Percentiles rank a stretch among this genome's conserved stretches.
Conservation (phyloP, 1,140 invertebrate genomes). For the Dendroctonus ponderosae region DNA sequence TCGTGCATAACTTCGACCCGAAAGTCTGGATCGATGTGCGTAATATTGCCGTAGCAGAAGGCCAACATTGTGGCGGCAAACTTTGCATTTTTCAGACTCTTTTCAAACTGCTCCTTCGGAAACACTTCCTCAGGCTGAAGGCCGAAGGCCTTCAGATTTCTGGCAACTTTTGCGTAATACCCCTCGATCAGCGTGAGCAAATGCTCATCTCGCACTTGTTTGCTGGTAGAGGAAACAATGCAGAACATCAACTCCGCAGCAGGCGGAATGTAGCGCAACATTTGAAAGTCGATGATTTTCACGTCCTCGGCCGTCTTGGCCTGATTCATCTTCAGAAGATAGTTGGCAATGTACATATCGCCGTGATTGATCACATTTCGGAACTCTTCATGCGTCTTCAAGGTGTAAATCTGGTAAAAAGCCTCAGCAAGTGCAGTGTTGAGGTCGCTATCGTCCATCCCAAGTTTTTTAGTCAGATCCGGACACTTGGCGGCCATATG, state of each 20-base stretch:
- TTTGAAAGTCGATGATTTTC: slow-evolving; percentile 20
- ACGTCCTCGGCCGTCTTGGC: not conserved
- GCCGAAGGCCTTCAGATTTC: slow-evolving; percentile 1
- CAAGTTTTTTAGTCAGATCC: not conserved
- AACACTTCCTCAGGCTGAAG: slow-evolving; percentile 8
- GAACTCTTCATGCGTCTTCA: not conserved
- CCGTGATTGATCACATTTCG: slow-evolving; percentile 21
- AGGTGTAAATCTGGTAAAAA: not conserved
- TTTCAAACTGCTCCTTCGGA: slow-evolving; percentile 3
- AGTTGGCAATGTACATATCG: slow-evolving; percentile 13
- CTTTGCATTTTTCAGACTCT: slow-evolving; percentile 1
- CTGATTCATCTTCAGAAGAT: slow-evolving; percentile 5
- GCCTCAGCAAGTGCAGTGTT: not conserved
- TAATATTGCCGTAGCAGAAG: not conserved
- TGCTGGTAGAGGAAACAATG: not conserved
- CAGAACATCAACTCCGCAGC: slow-evolving; percentile 8
- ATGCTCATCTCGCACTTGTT: slow-evolving; percentile 3
- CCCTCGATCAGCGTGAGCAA: slow-evolving; percentile 2
- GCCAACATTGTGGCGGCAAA: not conserved
- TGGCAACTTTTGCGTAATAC: slow-evolving; percentile 1
- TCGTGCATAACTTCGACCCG: slow-evolving; percentile 6
- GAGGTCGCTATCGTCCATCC: not conserved
- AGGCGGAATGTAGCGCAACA: slow-evolving; percentile 10
- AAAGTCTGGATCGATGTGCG: slow-evolving; percentile 14
- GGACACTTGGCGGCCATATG: slow-evolving; percentile 1